These are phyloP conservation scores for Tetranychus piercei DNA, from an alignment of 2,888 invertebrate genomes.

Conservation along the genomic window DNA sequence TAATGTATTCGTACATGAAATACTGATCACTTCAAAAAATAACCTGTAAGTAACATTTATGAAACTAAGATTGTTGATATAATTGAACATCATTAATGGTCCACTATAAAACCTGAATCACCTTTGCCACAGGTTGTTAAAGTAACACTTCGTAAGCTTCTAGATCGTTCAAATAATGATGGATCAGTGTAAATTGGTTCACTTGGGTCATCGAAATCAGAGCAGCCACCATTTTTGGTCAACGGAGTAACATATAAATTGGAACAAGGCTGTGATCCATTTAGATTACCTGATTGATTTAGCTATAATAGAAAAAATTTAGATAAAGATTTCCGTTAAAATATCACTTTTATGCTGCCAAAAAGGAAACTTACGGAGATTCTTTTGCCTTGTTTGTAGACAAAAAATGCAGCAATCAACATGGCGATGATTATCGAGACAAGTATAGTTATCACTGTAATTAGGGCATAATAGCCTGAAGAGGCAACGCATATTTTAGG, in stretches of 20 bases:
- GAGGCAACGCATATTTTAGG: conserved; percentile 50
- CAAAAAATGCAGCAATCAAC: conserved; percentile 51
- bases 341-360: background rate
- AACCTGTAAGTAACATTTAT: no score
- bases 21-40: no score
- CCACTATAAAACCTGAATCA: background rate
- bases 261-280: background rate
- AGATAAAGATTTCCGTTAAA: background rate
- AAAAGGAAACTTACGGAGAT: background rate
- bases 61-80: background rate
- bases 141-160: conserved; percentile 37
- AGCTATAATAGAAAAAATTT: background rate
- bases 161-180: conserved; percentile 64
- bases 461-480: conserved; percentile 64
- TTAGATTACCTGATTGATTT: background rate
- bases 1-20: no score
- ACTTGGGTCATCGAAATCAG: conserved; percentile 49
- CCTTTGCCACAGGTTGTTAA: conserved; percentile 5
- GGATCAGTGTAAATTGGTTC: conserved; percentile 85
- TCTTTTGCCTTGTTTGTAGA: conserved; percentile 39
- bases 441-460: conserved; percentile 55
- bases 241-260: conserved; percentile 11
- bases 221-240: conserved; percentile 3
- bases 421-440: conserved; percentile 54
- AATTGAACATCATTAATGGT: background rate